These are phyloP conservation scores for Tyto alba DNA, from an alignment of 2,113 vertebrate species.

Conservation along the genomic window DNA sequence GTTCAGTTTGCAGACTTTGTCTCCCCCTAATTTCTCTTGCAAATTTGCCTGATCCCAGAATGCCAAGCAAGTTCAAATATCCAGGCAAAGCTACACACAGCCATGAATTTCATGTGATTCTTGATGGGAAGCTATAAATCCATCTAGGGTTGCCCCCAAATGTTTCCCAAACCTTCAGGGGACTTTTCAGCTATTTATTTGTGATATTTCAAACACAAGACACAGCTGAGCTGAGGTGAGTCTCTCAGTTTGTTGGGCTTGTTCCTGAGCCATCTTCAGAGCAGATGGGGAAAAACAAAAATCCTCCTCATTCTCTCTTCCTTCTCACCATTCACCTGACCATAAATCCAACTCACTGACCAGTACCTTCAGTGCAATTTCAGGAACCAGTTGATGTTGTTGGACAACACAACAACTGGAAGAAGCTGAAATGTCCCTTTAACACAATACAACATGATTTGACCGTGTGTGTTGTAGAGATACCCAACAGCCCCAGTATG, in stretches of 20 bases:
- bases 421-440: neutral
- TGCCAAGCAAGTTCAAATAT: neutral
- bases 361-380: neutral
- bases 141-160: neutral
- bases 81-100: neutral
- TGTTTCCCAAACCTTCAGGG: neutral
- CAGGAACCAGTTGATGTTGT: neutral
- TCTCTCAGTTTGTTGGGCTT: neutral
- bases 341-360: neutral
- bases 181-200: neutral
- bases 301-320: neutral
- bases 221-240: neutral
- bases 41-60: neutral
- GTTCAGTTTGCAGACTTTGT: neutral
- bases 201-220: neutral
- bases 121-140: neutral
- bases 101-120: neutral
- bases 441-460: neutral
- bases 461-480: neutral
- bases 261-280: neutral
- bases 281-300: neutral
- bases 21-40: neutral
- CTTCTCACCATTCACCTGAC: neutral
- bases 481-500: neutral
- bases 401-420: neutral